Conservation (phyloP, 2,113 vertebrate genomes). For the Grus americana region DNA sequence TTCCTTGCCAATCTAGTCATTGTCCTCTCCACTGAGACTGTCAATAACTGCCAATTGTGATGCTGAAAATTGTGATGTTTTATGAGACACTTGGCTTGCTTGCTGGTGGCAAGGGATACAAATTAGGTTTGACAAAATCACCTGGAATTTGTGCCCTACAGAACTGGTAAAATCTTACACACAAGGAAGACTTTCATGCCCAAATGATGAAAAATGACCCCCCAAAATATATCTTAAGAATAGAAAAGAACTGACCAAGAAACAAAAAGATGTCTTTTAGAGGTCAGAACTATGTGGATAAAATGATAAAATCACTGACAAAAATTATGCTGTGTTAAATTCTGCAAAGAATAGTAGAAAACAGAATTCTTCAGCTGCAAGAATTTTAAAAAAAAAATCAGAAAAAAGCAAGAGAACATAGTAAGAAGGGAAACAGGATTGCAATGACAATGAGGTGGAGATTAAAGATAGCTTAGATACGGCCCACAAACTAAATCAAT, state of each 20-base stretch:
- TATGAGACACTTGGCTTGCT: conserved; percentile 19
- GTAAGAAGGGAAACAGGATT: neutral
- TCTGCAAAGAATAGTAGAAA: neutral
- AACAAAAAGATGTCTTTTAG: neutral
- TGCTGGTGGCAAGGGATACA: neutral
- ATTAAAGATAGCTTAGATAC: neutral
- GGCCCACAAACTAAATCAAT: neutral
- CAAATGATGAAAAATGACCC: neutral
- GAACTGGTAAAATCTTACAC: neutral
- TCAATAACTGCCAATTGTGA: conserved; percentile 39
- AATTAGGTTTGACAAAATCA: neutral
- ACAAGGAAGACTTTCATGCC: neutral
- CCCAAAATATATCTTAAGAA: neutral
- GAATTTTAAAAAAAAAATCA: neutral
- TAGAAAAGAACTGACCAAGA: neutral
- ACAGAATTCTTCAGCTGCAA: neutral
- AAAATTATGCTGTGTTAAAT: neutral
- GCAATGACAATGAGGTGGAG: neutral
- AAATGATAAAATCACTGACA: neutral
- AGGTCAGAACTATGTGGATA: neutral
- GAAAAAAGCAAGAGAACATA: neutral
- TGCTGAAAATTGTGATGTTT: conserved; percentile 26
- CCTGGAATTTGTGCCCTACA: neutral
- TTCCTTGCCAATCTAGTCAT: conserved; percentile 51
- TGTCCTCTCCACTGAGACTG: conserved; percentile 41